Evolutionary conservation across 2,797 vertebrate genomes (phyloP), one percentile per base, ranked within the genome.

Genomic region (Galago senegalensis): DNA sequence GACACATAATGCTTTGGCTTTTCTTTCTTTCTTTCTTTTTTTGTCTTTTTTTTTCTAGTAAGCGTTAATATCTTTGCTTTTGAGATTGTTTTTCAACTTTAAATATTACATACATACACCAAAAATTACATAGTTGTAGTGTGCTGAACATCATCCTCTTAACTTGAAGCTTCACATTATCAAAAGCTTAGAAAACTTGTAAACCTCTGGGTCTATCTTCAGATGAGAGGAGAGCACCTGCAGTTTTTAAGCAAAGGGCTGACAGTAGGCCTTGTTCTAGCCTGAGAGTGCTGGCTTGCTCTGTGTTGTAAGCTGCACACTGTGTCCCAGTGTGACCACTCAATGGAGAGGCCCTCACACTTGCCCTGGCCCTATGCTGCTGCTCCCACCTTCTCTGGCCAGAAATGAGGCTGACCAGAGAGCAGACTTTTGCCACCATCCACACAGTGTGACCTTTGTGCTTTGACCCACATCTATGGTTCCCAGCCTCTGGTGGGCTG

Each of bases 1-100:
- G 99, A 99, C 98, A 98, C 99, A 99, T 99, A 99, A 99, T 99
- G 99, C 99, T 99, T 99, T 99, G 99, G 99, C 99, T 99, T 99
- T 98, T 43, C 40, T 43, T 43, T 43, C 40, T 43, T 43, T 43
- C 40, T 43, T 98, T 95, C 99, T 72, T 97, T 86, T 90, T 96
- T 95, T 97, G 37, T 91, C 46, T 43, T 43, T 69, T 77, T 92
- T 93, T 96, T 89, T 82, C 92, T 96, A 97, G 0, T 96, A 97
- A 96, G 95, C 97, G 93, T 98, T 94, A 98, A 95, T 97, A 97
- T 97, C 98, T 98, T 97, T 98, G 98, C 98, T 97, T 98, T 98
- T 96, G 97, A 98, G 97, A 97, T 97, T 98, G 98, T 98, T 91
- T 97, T 95, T 97, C 98, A 98, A 98, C 98, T 98, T 98, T 99